phyloP scores from a whole-genome alignment of 1,140 invertebrate species.

The Drosophila kohkoa region DNA sequence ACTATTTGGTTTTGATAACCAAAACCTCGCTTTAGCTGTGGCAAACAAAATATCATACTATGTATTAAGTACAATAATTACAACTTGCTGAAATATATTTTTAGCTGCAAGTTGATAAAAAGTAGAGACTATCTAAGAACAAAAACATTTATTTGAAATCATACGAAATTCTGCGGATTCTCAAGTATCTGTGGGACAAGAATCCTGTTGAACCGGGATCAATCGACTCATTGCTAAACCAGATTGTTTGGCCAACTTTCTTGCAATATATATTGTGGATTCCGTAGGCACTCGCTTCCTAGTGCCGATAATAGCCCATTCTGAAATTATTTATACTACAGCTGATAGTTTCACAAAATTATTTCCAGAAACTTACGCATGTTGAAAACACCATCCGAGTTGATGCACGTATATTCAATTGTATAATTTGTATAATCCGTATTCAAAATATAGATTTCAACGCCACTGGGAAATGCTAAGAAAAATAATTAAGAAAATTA shows the following conservation, averaged over 20 bases:
- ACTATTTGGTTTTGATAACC: too few species aligned
- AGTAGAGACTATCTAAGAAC: too few species aligned
- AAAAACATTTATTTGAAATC: neutral
- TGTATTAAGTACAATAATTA: too few species aligned
- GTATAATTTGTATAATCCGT: slow-evolving; percentile 53
- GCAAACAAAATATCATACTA: too few species aligned
- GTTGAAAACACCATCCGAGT: slow-evolving; percentile 16
- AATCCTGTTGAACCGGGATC: slow-evolving; percentile 18
- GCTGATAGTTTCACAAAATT: neutral
- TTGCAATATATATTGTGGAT: slow-evolving; percentile 2
- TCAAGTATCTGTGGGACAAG: slow-evolving; percentile 35
- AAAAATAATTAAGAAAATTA: neutral
- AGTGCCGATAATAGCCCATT: slow-evolving; percentile 38
- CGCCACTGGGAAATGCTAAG: slow-evolving; percentile 30
- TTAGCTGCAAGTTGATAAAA: too few species aligned
- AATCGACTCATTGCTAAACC: slow-evolving; percentile 25
- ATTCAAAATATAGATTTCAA: slow-evolving; percentile 41
- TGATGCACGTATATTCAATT: slow-evolving; percentile 47
- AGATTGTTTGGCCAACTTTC: neutral
- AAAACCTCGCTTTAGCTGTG: too few species aligned
- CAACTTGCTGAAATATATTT: too few species aligned
- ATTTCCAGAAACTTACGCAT: slow-evolving; percentile 36
- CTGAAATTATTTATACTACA: slow-evolving; percentile 5
- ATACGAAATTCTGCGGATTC: neutral
- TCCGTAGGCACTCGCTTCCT: slow-evolving; percentile 6